These are phyloP conservation scores for Tupiocoris notatus DNA, from an alignment of 2,888 invertebrate species.

Conservation along the genomic window DNA sequence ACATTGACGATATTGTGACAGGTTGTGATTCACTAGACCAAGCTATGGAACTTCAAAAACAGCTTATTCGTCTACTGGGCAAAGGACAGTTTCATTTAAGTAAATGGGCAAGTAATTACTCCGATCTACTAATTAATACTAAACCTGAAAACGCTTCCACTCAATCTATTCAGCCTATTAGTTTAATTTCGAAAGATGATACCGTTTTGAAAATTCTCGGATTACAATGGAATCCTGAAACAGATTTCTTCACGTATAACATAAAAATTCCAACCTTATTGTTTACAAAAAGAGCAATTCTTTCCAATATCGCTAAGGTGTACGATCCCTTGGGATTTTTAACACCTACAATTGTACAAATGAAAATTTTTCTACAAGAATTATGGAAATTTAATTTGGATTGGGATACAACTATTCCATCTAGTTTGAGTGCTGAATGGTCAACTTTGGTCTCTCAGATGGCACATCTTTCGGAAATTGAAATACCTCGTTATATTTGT, in stretches of 20 bases:
- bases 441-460: neutral
- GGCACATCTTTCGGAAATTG: neutral
- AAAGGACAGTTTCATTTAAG: conserved; percentile 23
- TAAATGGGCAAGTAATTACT: conserved; percentile 36
- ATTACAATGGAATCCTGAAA: conserved; percentile 45
- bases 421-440: neutral
- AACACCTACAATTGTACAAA: neutral
- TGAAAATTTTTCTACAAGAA: conserved; percentile 15
- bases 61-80: neutral
- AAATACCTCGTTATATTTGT: conserved; percentile 15
- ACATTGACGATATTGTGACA: conserved; percentile 12
- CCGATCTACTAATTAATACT: neutral
- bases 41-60: neutral
- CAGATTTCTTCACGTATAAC: conserved; percentile 43
- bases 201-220: conserved; percentile 45
- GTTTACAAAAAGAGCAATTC: conserved; percentile 46
- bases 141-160: neutral
- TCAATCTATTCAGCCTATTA: neutral
- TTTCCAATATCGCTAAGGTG: conserved; percentile 31
- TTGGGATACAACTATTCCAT: conserved; percentile 16
- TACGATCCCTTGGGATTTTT: conserved; percentile 13
- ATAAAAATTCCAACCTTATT: neutral
- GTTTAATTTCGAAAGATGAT: conserved; percentile 20
- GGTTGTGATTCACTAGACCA: conserved; percentile 1
- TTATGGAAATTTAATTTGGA: neutral